Base-by-base conservation (phyloP, 2,797 vertebrate genomes). In the Ciconia nigra region DNA sequence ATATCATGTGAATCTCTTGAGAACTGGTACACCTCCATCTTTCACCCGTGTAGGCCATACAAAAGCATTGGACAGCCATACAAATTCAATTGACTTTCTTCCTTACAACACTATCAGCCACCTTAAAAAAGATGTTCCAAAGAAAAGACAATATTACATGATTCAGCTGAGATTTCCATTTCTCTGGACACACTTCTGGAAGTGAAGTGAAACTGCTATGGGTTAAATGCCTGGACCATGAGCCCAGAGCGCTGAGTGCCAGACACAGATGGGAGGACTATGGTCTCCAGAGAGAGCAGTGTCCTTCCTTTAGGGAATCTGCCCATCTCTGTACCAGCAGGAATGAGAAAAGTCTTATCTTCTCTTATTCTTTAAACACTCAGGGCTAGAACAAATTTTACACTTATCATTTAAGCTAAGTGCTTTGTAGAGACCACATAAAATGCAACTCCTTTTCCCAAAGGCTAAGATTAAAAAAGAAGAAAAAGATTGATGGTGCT, bases 41-140 rank as follows among this genome's bases (percentile, higher is more conserved):
- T 74, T 62, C 41, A 20, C 20, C 61, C 5, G 0, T 49, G 3
- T n/a, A 78, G 12, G 12, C 28, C 3, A 2, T 49, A 21, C 11
- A 70, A 77, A 89, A 70, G 21, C 31, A 57, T 6, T 52, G 44
- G 57, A 39, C 14, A 39, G 11, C n/a, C 10, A 5, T 41, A 59
- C 17, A 52, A 49, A 49, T 57, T 25, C 61, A 73, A 1, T 13
- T 9, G 47, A 28, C 2, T 1, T 11, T 70, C 22, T 80, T 65
- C 37, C 61, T 78, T 55, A 39, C 49, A 59, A 29, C n/a, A 52
- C 70, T 74, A 87, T 71, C 66, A 62, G 61, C 21, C 77, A 39
- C 72, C 24, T 58, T 57, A 54, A 42, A 91, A 74, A 13, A 70
- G 31, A 54, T 46, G 19, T 81, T 66, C 57, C 61, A 65, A 61